Evolutionary conservation across 2,113 vertebrate genomes (phyloP).

Genomic region (Onychostruthus taczanowskii): DNA sequence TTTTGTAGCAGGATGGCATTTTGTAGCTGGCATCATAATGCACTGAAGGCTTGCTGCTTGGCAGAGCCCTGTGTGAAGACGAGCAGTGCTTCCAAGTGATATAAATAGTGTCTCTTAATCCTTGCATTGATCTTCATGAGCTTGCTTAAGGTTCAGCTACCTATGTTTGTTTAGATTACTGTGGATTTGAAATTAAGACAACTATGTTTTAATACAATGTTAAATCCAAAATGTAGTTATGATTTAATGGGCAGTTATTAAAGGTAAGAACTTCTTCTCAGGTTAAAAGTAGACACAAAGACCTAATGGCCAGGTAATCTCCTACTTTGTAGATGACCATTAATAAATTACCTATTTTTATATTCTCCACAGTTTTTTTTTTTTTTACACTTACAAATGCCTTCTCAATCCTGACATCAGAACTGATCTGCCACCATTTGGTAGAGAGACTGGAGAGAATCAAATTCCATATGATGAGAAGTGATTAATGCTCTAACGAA

Average conservation of each 20-base stretch:
- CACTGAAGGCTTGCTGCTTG: constrained; percentile 42
- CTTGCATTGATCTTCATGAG: constrained; percentile 51
- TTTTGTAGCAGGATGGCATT: constrained; percentile 39
- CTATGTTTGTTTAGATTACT: constrained; percentile 17
- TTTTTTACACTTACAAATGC: not conserved
- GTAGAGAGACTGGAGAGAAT: not conserved
- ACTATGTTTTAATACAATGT: not conserved
- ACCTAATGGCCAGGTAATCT: not conserved
- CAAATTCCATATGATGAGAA: not conserved
- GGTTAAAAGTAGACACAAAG: not conserved
- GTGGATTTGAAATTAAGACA: not conserved
- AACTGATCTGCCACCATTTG: not conserved
- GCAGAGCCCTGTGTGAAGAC: constrained; percentile 30
- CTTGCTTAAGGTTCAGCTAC: constrained; percentile 39
- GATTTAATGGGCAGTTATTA: not conserved
- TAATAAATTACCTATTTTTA: not conserved
- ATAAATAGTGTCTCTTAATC: constrained; percentile 57
- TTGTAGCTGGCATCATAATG: constrained; percentile 41
- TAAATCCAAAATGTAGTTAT: not conserved
- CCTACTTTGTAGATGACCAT: not conserved
- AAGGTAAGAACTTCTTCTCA: not conserved
- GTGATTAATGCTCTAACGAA: not conserved
- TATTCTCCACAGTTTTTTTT: not conserved
- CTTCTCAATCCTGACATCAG: not conserved
- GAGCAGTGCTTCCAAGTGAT: constrained; percentile 46